Conservation (phyloP, 2,888 invertebrate genomes). For the Drosophila birchii region DNA sequence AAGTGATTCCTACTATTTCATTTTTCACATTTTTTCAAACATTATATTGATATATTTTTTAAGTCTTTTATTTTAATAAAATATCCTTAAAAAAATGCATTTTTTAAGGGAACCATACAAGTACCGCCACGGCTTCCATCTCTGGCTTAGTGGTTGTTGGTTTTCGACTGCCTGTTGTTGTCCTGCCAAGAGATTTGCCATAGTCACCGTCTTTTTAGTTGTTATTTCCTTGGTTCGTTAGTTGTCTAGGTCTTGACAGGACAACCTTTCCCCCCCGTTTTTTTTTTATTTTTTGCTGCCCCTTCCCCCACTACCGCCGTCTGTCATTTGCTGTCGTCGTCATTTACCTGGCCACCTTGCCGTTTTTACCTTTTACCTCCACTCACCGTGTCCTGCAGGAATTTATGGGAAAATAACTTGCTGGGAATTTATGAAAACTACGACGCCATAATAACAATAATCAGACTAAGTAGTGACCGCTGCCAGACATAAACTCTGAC, state of each 20-base stretch:
- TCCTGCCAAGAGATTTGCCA: slow-evolving; percentile 52
- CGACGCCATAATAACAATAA: slow-evolving; percentile 81
- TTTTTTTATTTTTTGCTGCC: not conserved
- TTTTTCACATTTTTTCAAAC: no score
- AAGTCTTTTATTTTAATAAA: no score
- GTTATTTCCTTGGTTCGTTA: slow-evolving; percentile 55
- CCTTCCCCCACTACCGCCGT: slow-evolving; percentile 2
- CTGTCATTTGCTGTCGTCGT: slow-evolving; percentile 49
- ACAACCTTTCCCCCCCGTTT: slow-evolving; percentile 41
- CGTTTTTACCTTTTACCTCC: slow-evolving; percentile 3
- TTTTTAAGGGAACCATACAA: not conserved
- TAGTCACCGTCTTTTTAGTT: slow-evolving; percentile 56
- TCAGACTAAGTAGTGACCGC: slow-evolving; percentile 81
- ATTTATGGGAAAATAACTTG: slow-evolving; percentile 81
- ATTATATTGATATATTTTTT: not conserved
- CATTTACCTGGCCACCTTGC: slow-evolving; percentile 38
- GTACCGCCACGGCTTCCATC: not conserved
- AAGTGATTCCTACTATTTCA: no score
- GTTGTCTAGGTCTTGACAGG: slow-evolving; percentile 75
- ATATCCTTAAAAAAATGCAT: not conserved
- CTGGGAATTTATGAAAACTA: slow-evolving; percentile 80
- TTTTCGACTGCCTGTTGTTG: slow-evolving; percentile 24
- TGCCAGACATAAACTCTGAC: slow-evolving; percentile 75
- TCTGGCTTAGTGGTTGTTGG: slow-evolving; percentile 5
- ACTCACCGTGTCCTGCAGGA: slow-evolving; percentile 46